Conservation (phyloP, 2,888 invertebrate genomes). For the Esperia sulphurella region DNA sequence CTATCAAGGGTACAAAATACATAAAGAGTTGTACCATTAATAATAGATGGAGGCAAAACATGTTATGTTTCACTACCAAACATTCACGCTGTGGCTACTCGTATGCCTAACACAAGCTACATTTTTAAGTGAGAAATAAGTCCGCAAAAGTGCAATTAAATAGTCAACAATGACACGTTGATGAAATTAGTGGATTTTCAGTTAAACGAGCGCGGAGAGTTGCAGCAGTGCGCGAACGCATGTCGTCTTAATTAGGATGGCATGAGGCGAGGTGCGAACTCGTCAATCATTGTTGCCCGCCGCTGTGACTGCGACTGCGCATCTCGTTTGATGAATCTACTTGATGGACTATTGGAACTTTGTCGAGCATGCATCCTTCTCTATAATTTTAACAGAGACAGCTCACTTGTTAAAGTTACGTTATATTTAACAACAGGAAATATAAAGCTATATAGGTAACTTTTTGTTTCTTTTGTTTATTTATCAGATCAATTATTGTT, state of each 20-base stretch:
- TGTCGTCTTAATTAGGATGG: slow-evolving; percentile 74
- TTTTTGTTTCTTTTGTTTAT: too few species aligned
- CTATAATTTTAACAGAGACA: not conserved
- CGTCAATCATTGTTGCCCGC: slow-evolving; percentile 73
- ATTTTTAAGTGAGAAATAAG: not conserved
- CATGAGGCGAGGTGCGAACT: slow-evolving; percentile 73
- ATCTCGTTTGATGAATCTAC: slow-evolving; percentile 55
- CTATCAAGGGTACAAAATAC: too few species aligned
- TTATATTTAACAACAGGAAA: too few species aligned
- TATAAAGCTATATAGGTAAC: too few species aligned
- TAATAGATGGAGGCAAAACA: too few species aligned
- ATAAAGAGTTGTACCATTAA: too few species aligned
- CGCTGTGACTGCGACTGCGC: slow-evolving; percentile 33
- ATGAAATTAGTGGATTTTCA: slow-evolving; percentile 46
- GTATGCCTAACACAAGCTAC: too few species aligned
- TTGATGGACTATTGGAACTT: slow-evolving; percentile 52
- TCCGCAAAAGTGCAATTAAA: slow-evolving; percentile 27
- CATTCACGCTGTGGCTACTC: too few species aligned
- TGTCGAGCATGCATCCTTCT: slow-evolving; percentile 54
- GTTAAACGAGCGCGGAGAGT: slow-evolving; percentile 57
- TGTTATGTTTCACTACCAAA: too few species aligned
- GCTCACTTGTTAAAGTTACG: not conserved
- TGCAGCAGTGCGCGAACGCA: slow-evolving; percentile 61
- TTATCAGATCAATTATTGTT: too few species aligned
- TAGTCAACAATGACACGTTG: slow-evolving; percentile 23